phyloP scores from a whole-genome alignment of 2,888 invertebrate species.

The Drosophila longiperda region DNA sequence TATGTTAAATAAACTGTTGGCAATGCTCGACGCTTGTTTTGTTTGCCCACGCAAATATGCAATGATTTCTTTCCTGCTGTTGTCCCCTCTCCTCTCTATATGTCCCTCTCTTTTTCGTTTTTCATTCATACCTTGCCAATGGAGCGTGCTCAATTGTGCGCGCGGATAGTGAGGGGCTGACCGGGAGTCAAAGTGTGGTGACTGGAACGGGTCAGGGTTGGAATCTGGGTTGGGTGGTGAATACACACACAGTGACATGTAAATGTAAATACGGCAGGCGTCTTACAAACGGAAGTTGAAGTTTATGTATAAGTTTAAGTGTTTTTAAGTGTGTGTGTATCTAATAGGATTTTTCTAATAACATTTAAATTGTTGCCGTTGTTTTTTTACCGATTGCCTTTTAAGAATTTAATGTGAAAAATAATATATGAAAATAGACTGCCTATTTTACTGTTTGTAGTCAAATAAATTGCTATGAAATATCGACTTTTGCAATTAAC shows the following conservation, averaged over 20 bases:
- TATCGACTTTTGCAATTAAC: slow-evolving; percentile 11
- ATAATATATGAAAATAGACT: slow-evolving; percentile 17
- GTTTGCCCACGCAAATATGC: slow-evolving; percentile 78
- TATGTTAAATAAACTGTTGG: slow-evolving; percentile 74
- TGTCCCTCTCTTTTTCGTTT: slow-evolving; percentile 26
- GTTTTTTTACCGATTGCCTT: slow-evolving; percentile 36
- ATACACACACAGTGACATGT: slow-evolving; percentile 24
- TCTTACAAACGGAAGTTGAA: slow-evolving; percentile 72
- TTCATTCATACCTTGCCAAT: slow-evolving; percentile 76
- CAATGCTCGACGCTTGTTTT: slow-evolving; percentile 60
- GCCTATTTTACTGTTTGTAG: slow-evolving; percentile 23
- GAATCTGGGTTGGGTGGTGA: slow-evolving; percentile 50
- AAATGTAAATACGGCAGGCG: slow-evolving; percentile 24
- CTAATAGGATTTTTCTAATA: slow-evolving; percentile 78
- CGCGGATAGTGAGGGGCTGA: not conserved
- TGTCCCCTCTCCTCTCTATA: slow-evolving; percentile 11
- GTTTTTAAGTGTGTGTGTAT: slow-evolving; percentile 63
- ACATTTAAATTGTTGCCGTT: slow-evolving; percentile 75
- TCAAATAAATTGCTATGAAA: slow-evolving; percentile 15
- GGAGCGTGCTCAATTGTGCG: slow-evolving; percentile 69
- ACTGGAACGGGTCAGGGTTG: slow-evolving; percentile 31
- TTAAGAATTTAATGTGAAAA: slow-evolving; percentile 60
- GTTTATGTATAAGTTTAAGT: slow-evolving; percentile 28
- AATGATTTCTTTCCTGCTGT: slow-evolving; percentile 65
- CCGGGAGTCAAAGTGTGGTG: slow-evolving; percentile 9